Evolutionary conservation across 2,113 vertebrate genomes (phyloP), one percentile per base, ranked within the genome.

Genomic region (Mus pahari): DNA sequence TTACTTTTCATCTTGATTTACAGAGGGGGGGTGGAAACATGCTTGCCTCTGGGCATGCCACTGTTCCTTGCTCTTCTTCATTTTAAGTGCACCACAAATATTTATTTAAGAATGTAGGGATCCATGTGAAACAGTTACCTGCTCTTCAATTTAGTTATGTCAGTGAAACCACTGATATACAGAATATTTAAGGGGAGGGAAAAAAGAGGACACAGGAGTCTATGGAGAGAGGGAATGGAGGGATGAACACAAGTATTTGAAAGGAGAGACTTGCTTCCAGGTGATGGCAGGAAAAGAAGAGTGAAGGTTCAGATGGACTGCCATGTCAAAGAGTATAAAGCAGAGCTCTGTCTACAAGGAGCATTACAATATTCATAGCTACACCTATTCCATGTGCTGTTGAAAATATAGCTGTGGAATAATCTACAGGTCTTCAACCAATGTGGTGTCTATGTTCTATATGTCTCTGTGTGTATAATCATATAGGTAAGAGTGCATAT

Each of bases 71-170:
- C 2, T 53, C 48, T 33, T 77, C 2, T 4, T 26, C 19, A 20
- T 58, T 36, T 58, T 81, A 22, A 22, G 20, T 73, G 9, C 28
- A n/a, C 45, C 48, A 39, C 14, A 73, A 71, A 88, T 10, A 31
- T 79, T 86, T 75, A 6, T 78, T 84, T 42, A 90, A 50, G 33
- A n/a, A 36, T 4, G 2, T 1, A 4, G 31, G 7, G 24, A 31
- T 5, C 6, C 14, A 3, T 3, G 1, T 4, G 0, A 22, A 19
- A 22, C 60, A 11, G 62, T 13, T 58, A 55, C 3, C 5, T 26
- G 9, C 22, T 5, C 0, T 0, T 14, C 6, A 55, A 22, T 60
- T 2, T 28, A 0, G 24, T 13, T 86, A 31, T 39, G 1, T n/a
- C 58, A 39, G 24, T 39, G 11, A 45, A 13, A 89, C 10, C 10